Conservation (phyloP, 2,113 vertebrate genomes). For the Xenopus laevis region DNA sequence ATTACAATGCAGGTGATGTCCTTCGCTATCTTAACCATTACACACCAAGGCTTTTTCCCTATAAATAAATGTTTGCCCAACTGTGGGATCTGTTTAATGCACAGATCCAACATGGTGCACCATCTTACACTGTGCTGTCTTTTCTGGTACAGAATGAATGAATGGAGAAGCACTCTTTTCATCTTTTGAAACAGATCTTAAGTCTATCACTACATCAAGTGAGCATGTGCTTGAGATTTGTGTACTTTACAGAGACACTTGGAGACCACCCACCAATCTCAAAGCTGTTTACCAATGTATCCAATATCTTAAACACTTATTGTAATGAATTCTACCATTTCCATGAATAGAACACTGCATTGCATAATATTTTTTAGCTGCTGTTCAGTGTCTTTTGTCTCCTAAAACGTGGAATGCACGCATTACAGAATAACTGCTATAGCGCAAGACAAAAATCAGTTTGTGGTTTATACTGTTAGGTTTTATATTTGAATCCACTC, state of each 20-base stretch:
- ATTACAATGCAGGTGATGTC: too few species aligned
- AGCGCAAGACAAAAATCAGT: too few species aligned
- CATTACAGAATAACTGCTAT: too few species aligned
- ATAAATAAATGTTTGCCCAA: too few species aligned
- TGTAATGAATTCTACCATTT: background rate
- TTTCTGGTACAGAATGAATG: background rate
- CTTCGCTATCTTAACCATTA: too few species aligned
- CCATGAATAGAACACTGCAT: too few species aligned
- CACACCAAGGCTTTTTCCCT: too few species aligned
- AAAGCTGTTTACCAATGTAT: background rate
- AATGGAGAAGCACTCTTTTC: background rate
- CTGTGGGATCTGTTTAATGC: background rate
- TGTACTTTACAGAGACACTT: background rate
- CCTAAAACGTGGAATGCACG: too few species aligned
- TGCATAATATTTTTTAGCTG: too few species aligned
- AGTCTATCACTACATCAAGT: background rate
- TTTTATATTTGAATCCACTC: too few species aligned
- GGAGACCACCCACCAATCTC: slow-evolving; percentile 1
- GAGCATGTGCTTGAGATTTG: background rate
- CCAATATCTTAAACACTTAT: background rate
- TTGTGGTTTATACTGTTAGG: too few species aligned
- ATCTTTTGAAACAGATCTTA: background rate
- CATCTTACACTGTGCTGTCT: background rate
- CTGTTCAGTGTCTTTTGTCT: too few species aligned
- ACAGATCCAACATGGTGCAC: background rate